Conservation (phyloP, 2,888 invertebrate species). For the Caenorhabditis zanzibari region DNA sequence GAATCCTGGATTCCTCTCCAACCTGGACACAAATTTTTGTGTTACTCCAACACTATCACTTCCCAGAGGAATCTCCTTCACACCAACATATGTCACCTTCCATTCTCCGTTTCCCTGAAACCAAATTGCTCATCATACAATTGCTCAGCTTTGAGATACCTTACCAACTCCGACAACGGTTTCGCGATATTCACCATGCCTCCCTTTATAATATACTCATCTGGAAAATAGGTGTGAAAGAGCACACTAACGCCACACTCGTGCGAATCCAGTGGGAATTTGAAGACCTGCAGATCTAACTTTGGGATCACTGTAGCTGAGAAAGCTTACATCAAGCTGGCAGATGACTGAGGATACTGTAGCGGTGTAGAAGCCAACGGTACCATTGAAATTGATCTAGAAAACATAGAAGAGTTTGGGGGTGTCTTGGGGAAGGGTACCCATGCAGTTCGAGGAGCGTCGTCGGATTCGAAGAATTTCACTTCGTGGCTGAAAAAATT, state of each 20-base stretch:
- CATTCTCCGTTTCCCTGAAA: constrained; percentile 58
- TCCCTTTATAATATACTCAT: constrained; percentile 40
- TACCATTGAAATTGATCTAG: constrained; percentile 40
- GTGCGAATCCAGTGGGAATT: constrained; percentile 49
- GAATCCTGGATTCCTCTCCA: constrained; percentile 60
- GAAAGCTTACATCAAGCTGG: constrained; percentile 1
- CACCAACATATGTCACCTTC: constrained; percentile 52
- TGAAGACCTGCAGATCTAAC: constrained; percentile 5
- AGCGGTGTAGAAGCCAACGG: constrained; percentile 49
- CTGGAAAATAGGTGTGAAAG: constrained; percentile 44
- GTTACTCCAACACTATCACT: background rate
- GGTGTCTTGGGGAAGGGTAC: background rate
- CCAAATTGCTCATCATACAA: too few species aligned
- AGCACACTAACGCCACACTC: constrained; percentile 47
- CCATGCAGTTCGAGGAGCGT: constrained; percentile 52
- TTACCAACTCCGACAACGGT: constrained; percentile 37
- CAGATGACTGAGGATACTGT: constrained; percentile 52
- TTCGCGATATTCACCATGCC: constrained; percentile 7
- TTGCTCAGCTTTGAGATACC: background rate
- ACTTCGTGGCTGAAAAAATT: constrained; percentile 50
- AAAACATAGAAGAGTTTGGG: background rate
- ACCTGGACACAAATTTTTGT: constrained; percentile 28
- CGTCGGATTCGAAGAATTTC: constrained; percentile 41
- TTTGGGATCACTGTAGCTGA: too few species aligned
- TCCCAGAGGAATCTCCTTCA: background rate